phyloP scores from a whole-genome alignment of 2,888 invertebrate genomes.

The Dione vanillae region DNA sequence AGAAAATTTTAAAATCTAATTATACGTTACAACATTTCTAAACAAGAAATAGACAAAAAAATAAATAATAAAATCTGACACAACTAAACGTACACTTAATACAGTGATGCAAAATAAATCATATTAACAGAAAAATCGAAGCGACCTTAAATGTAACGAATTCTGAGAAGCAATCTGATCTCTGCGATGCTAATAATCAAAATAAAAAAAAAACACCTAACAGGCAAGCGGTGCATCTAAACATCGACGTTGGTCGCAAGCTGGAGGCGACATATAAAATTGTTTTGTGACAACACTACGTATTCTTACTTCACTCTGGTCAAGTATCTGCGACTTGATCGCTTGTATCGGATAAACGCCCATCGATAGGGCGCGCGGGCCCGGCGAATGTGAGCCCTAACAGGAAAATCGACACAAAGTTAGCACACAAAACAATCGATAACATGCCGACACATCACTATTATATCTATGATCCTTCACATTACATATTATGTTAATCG shows the following conservation, averaged over 20 bases:
- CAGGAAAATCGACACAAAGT: constrained; percentile 83
- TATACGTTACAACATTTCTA: not conserved
- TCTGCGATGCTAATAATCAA: constrained; percentile 18
- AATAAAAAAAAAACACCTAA: constrained; percentile 70
- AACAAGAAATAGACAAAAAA: constrained; percentile 25
- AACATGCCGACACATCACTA: constrained; percentile 74
- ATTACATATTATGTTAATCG: constrained; percentile 60
- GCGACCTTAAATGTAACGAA: constrained; percentile 50
- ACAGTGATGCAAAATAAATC: constrained; percentile 48
- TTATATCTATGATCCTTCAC: constrained; percentile 56
- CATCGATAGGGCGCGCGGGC: constrained; percentile 95
- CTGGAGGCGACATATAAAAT: constrained; percentile 72
- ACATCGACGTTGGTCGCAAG: constrained; percentile 81
- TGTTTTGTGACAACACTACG: constrained; percentile 69
- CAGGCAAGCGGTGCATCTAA: constrained; percentile 83
- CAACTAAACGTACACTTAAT: constrained; percentile 48
- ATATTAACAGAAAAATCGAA: constrained; percentile 51
- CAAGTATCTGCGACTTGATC: constrained; percentile 94
- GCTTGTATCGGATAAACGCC: constrained; percentile 95
- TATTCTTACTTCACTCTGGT: constrained; percentile 94
- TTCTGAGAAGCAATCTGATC: constrained; percentile 48
- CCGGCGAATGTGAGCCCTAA: constrained; percentile 96
- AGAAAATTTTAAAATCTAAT: not conserved
- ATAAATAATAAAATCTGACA: constrained; percentile 49
- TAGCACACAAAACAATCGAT: constrained; percentile 83